Evolutionary conservation across 64 coral and sea anemone genomes (phyloP).

Genomic region (Montipora efflorescens): DNA sequence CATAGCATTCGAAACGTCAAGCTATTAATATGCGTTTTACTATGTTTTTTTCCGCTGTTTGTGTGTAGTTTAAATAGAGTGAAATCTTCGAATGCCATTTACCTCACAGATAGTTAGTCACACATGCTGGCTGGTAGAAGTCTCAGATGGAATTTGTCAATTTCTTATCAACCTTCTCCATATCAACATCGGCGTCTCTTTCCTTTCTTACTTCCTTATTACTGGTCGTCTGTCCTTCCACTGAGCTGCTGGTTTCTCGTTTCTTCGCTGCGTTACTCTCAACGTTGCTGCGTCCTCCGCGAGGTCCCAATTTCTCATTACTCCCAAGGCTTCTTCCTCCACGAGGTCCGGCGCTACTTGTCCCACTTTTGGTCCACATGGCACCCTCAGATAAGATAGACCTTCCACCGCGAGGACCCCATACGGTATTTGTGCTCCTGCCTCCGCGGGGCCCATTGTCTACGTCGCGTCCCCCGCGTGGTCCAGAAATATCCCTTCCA

Average conservation of each 20-base stretch:
- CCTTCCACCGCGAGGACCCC: constrained; percentile 49
- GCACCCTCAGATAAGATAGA: constrained; percentile 26
- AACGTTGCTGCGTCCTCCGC: constrained; percentile 25
- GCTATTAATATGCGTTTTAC: too few relatives aligned
- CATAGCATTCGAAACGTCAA: too few relatives aligned
- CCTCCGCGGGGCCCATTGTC: constrained; percentile 31
- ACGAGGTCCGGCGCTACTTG: neutral
- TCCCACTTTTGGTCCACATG: neutral
- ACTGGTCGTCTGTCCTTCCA: neutral
- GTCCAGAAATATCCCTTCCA: constrained; percentile 66
- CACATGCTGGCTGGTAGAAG: neutral
- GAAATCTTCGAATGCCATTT: neutral
- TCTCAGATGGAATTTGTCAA: constrained; percentile 17
- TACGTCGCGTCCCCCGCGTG: constrained; percentile 50
- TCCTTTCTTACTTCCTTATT: constrained; percentile 9
- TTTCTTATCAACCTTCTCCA: constrained; percentile 27
- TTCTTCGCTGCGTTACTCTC: neutral
- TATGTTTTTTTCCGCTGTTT: too few relatives aligned
- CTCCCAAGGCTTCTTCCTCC: constrained; percentile 32
- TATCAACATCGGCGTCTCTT: constrained; percentile 17
- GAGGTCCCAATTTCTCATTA: constrained; percentile 9
- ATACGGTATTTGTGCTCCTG: neutral
- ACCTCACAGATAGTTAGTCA: neutral
- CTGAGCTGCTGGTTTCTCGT: neutral
- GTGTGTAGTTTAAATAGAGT: too few relatives aligned